Evolutionary conservation across 92 coral and sea anemone species (phyloP).

Genomic region (Porites cylindrica): DNA sequence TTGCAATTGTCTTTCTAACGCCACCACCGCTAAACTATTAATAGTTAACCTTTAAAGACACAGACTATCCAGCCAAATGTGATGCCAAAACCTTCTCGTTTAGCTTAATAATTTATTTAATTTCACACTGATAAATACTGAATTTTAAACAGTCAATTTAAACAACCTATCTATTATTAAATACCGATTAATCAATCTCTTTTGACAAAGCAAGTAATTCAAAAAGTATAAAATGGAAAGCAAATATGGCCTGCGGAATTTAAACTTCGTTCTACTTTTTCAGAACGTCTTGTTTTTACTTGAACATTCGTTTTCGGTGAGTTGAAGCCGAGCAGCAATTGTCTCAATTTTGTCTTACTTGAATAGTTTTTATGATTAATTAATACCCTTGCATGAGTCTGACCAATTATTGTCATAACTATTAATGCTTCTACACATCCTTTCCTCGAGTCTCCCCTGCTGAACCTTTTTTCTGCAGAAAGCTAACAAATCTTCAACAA

Average conservation of each 20-base stretch:
- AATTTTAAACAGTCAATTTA: constrained; percentile 28
- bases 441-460: background rate
- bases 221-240: constrained; percentile 8
- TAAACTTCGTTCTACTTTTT: too few relatives aligned
- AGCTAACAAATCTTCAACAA: background rate
- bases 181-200: constrained; percentile 10
- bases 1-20: too few relatives aligned
- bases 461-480: background rate
- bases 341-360: too few relatives aligned
- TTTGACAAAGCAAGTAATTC: constrained; percentile 14
- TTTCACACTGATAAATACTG: constrained; percentile 10
- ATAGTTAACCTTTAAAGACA: background rate
- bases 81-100: background rate
- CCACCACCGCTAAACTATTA: background rate
- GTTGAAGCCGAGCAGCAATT: too few relatives aligned
- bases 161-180: constrained; percentile 50
- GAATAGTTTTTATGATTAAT: too few relatives aligned
- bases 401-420: background rate
- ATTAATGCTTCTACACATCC: background rate
- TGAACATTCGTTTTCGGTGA: too few relatives aligned
- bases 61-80: background rate
- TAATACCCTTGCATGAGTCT: background rate
- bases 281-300: too few relatives aligned
- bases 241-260: constrained; percentile 23
- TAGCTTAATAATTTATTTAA: constrained; percentile 12